Base-by-base conservation (phyloP, 2,113 vertebrate species). In the Falco punctatus region DNA sequence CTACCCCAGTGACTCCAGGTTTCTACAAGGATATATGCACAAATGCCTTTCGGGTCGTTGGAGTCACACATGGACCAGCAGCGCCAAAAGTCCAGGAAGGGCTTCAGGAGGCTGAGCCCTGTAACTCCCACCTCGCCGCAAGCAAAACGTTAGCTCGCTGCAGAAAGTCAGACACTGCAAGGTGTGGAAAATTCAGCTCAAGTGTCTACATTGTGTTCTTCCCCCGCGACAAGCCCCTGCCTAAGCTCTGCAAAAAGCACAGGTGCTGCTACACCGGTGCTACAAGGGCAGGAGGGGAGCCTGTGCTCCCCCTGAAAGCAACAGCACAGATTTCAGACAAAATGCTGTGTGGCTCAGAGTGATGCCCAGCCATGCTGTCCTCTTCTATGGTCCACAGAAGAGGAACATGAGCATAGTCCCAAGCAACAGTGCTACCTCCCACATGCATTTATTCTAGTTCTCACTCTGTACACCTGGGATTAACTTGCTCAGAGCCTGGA, bases 291-390 rank as follows among this genome's bases (percentile, higher is more conserved):
- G 33, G 15, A 54, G 8, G 15, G 55, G 51, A 83, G 38, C 32
- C 33, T 66, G 3, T 3, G 30, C n/a, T 78, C 42, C 33, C 28
- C 54, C 62, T n/a, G 9, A 28, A 51, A 82, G 38, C 0, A 0
- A 42, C 0, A 46, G 20, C 48, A 52, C 2, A 7, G 48, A 15
- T 42, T 61, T 24, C n/a, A 80, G 33, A 75, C 13, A 24, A 67
- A 84, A 58, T 67, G 32, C 27, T 0, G 0, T 0, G 0, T 18
- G 30, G 42, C 58, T 87, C 64, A 72, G n/a, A 13, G 13, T 59
- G 48, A 84, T 1, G 5, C 23, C 16, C 48, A 64, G 48, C 32
- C 70, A 58, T 32, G 5, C 40, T 28, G 19, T 10, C 32, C 51
- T 81, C 32, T 71, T 89, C 40, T 38, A 12, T 0, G 62, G 30